Percentiles rank a stretch among this genome's conserved stretches.
Evolutionary conservation across 2,797 vertebrate species (phyloP).

Genomic region (Sphaeramia orbicularis): DNA sequence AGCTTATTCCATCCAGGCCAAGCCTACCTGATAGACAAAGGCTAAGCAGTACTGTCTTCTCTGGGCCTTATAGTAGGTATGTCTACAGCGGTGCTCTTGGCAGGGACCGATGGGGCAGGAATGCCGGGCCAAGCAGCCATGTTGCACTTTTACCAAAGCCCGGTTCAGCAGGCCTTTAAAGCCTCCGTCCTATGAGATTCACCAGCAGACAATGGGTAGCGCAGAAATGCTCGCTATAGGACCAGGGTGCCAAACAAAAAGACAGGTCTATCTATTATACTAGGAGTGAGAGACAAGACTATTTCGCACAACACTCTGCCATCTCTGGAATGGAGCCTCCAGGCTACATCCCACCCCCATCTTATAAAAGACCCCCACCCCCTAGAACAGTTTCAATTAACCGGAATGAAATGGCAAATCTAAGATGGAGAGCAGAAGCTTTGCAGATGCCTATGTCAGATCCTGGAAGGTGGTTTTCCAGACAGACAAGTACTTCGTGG

Average conservation of each 20-base stretch:
- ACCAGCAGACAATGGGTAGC: slow-evolving; percentile 89
- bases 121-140: slow-evolving; percentile 83
- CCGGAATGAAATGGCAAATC: slow-evolving; percentile 84
- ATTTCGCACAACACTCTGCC: slow-evolving; percentile 85
- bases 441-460: slow-evolving; percentile 81
- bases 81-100: slow-evolving; percentile 78
- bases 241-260: slow-evolving; percentile 86
- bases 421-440: slow-evolving; percentile 76
- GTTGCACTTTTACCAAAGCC: slow-evolving; percentile 92
- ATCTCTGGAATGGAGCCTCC: slow-evolving; percentile 92
- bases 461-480: slow-evolving; percentile 84
- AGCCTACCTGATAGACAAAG: slow-evolving; percentile 84
- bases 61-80: slow-evolving; percentile 85
- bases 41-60: slow-evolving; percentile 83
- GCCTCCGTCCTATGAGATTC: slow-evolving; percentile 90
- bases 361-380: slow-evolving; percentile 91
- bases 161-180: slow-evolving; percentile 94
- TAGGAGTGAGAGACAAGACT: slow-evolving; percentile 87
- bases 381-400: slow-evolving; percentile 86
- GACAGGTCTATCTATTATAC: slow-evolving; percentile 85
- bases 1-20: slow-evolving; percentile 82
- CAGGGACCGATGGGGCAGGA: slow-evolving; percentile 84
- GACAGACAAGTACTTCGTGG: slow-evolving; percentile 78
- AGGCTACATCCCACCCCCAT: slow-evolving; percentile 95
- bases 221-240: slow-evolving; percentile 85